These are phyloP conservation scores for Tretioscincus oriximinensis DNA, from an alignment of 2,113 vertebrate species.

Conservation along the genomic window DNA sequence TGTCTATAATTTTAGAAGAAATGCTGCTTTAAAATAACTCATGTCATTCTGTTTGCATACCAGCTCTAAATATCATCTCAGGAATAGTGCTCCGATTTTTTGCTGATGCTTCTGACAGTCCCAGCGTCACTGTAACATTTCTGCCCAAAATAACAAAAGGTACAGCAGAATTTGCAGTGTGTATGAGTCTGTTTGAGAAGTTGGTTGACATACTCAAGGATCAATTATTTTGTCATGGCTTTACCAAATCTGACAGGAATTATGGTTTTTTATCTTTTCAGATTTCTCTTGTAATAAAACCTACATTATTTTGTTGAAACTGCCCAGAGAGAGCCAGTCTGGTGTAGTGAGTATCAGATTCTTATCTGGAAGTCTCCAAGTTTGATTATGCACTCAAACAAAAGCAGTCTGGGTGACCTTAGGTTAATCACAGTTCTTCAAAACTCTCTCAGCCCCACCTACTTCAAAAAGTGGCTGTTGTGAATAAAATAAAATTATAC, in stretches of 20 bases:
- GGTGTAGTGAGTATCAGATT: too few relatives aligned
- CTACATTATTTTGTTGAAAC: too few relatives aligned
- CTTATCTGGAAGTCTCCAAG: too few relatives aligned
- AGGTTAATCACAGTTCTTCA: too few relatives aligned
- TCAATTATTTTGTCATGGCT: not conserved
- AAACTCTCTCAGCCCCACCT: too few relatives aligned
- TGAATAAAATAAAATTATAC: too few relatives aligned
- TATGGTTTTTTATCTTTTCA: not conserved
- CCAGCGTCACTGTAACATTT: not conserved
- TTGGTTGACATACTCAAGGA: not conserved
- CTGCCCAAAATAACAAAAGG: constrained; percentile 5
- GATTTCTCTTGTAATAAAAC: too few relatives aligned
- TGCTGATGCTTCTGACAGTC: not conserved
- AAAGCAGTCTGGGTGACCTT: too few relatives aligned
- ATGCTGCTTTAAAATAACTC: not conserved
- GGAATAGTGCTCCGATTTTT: not conserved
- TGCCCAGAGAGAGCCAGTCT: too few relatives aligned
- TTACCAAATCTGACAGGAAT: not conserved
- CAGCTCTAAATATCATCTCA: not conserved
- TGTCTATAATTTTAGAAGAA: not conserved
- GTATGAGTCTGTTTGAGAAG: not conserved
- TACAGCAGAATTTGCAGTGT: constrained; percentile 24
- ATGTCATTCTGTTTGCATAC: not conserved
- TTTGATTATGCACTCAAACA: too few relatives aligned
- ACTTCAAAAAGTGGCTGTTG: too few relatives aligned